Percentiles rank a stretch among this genome's conserved stretches.
phyloP scores from a whole-genome alignment of 2,888 invertebrate genomes.

The Clusia tigrina region DNA sequence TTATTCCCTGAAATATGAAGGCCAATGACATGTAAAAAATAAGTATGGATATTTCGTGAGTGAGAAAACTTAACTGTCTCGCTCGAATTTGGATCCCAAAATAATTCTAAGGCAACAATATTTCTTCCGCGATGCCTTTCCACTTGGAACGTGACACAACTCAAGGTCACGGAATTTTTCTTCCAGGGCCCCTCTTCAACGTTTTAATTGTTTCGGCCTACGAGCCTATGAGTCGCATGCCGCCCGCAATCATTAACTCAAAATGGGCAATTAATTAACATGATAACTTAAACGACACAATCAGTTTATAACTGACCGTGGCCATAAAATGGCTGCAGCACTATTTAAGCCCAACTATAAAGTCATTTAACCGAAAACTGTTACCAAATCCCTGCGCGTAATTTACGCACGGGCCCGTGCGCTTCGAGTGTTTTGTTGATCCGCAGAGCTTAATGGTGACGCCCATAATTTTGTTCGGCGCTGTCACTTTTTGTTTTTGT shows the following conservation, averaged over 20 bases:
- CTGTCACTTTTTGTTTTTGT: background rate
- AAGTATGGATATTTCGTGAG: too few relatives aligned
- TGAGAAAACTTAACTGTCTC: too few relatives aligned
- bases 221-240: too few relatives aligned
- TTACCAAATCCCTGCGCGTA: constrained; percentile 31
- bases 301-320: constrained; percentile 15
- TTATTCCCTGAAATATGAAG: too few relatives aligned
- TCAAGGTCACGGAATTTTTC: too few relatives aligned
- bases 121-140: too few relatives aligned
- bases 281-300: constrained; percentile 23
- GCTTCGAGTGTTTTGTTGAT: background rate
- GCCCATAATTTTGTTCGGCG: constrained; percentile 43
- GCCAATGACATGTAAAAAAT: too few relatives aligned
- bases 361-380: constrained; percentile 19
- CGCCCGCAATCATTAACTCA: background rate
- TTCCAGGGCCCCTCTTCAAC: too few relatives aligned
- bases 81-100: too few relatives aligned
- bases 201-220: too few relatives aligned
- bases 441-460: constrained; percentile 52
- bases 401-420: constrained; percentile 25
- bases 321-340: background rate
- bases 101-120: too few relatives aligned
- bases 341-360: constrained; percentile 28
- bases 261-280: constrained; percentile 21
- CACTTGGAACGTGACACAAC: too few relatives aligned